Conservation (phyloP, 2,888 invertebrate species). For the Chymomyza amoena region DNA sequence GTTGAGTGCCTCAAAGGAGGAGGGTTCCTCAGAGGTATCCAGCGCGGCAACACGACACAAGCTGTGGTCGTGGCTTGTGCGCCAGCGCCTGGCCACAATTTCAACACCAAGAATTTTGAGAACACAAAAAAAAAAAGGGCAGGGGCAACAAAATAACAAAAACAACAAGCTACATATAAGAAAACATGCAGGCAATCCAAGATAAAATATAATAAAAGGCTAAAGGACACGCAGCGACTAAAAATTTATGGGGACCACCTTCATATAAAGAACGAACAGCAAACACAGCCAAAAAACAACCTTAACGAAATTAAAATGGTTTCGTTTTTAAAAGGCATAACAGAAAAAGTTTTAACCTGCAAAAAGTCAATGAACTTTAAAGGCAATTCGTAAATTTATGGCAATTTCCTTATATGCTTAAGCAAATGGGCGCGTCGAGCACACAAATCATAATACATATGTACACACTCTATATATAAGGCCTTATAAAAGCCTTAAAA, state of each 20-base stretch:
- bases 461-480: neutral
- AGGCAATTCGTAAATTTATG: conserved; percentile 58
- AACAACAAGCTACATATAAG: neutral
- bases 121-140: conserved; percentile 16
- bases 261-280: conserved; percentile 28
- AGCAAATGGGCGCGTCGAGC: conserved; percentile 19
- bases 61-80: neutral
- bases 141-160: conserved; percentile 24
- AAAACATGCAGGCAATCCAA: conserved; percentile 25
- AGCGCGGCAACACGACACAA: neutral
- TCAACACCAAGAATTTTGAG: conserved; percentile 42
- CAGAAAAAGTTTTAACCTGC: conserved; percentile 47
- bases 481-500: neutral
- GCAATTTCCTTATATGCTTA: conserved; percentile 54
- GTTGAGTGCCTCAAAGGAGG: conserved; percentile 19
- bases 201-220: conserved; percentile 69
- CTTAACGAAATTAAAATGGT: conserved; percentile 57
- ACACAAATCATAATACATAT: neutral
- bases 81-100: conserved; percentile 2
- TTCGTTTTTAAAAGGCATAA: conserved; percentile 29
- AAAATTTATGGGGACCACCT: conserved; percentile 71
- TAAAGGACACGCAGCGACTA: conserved; percentile 66
- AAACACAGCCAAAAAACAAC: conserved; percentile 13
- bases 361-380: conserved; percentile 57
- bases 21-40: conserved; percentile 1